phyloP scores from a whole-genome alignment of 2,888 invertebrate species.

The Ceramica pisi region DNA sequence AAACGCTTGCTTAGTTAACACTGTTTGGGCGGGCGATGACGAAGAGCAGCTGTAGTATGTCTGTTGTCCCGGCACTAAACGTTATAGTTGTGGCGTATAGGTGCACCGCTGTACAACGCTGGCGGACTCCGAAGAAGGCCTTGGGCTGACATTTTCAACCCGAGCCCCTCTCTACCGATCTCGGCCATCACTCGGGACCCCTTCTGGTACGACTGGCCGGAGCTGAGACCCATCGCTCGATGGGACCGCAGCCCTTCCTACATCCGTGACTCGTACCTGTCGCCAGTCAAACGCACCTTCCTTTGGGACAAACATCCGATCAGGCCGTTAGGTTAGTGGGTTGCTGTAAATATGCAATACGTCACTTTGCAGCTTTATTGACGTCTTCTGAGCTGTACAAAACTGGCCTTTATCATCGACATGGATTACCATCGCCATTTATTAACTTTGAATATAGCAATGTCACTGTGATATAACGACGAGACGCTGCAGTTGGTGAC shows the following conservation, averaged over 20 bases:
- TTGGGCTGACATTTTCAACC: constrained; percentile 94
- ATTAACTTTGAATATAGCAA: constrained; percentile 61
- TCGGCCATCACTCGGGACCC: constrained; percentile 96
- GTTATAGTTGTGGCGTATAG: constrained; percentile 85
- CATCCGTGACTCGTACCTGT: constrained; percentile 96
- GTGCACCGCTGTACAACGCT: constrained; percentile 93
- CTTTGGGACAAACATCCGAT: constrained; percentile 97
- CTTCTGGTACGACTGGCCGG: constrained; percentile 97
- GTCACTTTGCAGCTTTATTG: constrained; percentile 71
- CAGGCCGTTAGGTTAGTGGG: constrained; percentile 96
- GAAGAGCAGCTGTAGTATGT: constrained; percentile 78
- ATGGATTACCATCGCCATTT: constrained; percentile 69
- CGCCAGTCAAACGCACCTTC: constrained; percentile 97
- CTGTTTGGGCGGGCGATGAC: constrained; percentile 81
- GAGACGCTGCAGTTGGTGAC: constrained; percentile 28
- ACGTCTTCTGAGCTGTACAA: constrained; percentile 80
- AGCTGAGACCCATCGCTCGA: constrained; percentile 94
- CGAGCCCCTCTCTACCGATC: constrained; percentile 94
- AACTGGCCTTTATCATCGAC: constrained; percentile 77
- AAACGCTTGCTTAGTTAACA: constrained; percentile 73
- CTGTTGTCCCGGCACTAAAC: constrained; percentile 84
- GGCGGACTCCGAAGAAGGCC: constrained; percentile 91
- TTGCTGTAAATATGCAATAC: constrained; percentile 82
- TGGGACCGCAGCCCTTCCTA: constrained; percentile 94
- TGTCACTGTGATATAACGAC: constrained; percentile 42